phyloP scores from a whole-genome alignment of 2,888 invertebrate genomes.

The Emmelina monodactyla region DNA sequence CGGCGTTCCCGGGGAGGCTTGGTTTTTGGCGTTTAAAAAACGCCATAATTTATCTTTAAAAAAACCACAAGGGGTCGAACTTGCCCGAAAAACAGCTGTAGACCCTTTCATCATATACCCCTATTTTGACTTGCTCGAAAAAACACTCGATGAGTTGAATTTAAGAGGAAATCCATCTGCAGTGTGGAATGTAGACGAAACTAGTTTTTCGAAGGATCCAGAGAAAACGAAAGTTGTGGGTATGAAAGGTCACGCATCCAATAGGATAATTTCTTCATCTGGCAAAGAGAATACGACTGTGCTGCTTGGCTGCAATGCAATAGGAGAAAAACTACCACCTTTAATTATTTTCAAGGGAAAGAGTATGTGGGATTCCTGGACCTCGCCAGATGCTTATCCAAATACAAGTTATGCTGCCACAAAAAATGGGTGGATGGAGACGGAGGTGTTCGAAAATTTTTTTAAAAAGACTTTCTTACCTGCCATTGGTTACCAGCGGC shows the following conservation, averaged over 20 bases:
- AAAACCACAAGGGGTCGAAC: conserved; percentile 15
- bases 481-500: conserved; percentile 10
- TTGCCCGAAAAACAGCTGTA: conserved; percentile 12
- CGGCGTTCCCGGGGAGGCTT: conserved; percentile 10
- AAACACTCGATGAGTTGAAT: conserved; percentile 8
- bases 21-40: conserved; percentile 13
- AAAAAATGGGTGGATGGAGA: conserved; percentile 27
- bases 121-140: conserved; percentile 13
- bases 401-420: conserved; percentile 20
- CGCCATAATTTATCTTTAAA: conserved; percentile 12
- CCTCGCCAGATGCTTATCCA: conserved; percentile 14
- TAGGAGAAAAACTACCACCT: conserved; percentile 18
- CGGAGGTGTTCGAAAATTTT: conserved; percentile 18
- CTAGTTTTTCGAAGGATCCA: conserved; percentile 17
- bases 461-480: conserved; percentile 18
- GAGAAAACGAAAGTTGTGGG: conserved; percentile 19
- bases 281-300: conserved; percentile 18
- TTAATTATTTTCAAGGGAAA: conserved; percentile 19
- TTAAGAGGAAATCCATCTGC: conserved; percentile 11
- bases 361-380: conserved; percentile 23
- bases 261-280: conserved; percentile 11
- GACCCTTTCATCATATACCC: conserved; percentile 12
- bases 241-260: conserved; percentile 14
- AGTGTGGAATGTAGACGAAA: conserved; percentile 18
- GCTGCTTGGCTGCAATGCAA: conserved; percentile 15